phyloP scores from a whole-genome alignment of 2,113 vertebrate species.

The Psammodynastes pulverulentus region DNA sequence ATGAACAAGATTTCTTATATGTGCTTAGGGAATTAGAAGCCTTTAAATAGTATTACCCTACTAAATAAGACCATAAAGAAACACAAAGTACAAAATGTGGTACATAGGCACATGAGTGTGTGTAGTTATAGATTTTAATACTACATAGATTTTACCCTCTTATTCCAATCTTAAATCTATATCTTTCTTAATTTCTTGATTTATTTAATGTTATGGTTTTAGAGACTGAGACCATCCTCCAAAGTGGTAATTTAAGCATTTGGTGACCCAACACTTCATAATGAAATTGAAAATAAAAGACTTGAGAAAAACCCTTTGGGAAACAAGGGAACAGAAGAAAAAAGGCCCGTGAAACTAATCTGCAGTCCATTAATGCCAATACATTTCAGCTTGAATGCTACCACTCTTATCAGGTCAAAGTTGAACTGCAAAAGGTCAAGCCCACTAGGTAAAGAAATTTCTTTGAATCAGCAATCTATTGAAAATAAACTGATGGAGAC shows the following conservation, averaged over 20 bases:
- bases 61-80: slow-evolving; percentile 39
- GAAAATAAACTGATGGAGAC: background rate
- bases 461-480: background rate
- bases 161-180: slow-evolving; percentile 34
- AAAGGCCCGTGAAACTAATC: background rate
- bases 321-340: background rate
- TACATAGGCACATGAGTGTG: background rate
- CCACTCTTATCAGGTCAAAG: background rate
- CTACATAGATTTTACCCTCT: slow-evolving; percentile 36
- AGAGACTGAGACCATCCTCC: slow-evolving; percentile 5
- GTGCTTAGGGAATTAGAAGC: slow-evolving; percentile 49
- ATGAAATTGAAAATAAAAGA: background rate
- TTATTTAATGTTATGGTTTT: slow-evolving; percentile 13
- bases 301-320: background rate
- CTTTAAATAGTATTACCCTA: slow-evolving; percentile 49
- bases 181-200: background rate
- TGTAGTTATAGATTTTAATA: background rate
- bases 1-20: slow-evolving; percentile 55
- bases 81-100: background rate
- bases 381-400: background rate
- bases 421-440: background rate
- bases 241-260: background rate
- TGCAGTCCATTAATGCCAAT: background rate
- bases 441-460: background rate
- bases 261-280: background rate